Base-by-base conservation (phyloP, 2,113 vertebrate genomes). In the Gulo gulo region DNA sequence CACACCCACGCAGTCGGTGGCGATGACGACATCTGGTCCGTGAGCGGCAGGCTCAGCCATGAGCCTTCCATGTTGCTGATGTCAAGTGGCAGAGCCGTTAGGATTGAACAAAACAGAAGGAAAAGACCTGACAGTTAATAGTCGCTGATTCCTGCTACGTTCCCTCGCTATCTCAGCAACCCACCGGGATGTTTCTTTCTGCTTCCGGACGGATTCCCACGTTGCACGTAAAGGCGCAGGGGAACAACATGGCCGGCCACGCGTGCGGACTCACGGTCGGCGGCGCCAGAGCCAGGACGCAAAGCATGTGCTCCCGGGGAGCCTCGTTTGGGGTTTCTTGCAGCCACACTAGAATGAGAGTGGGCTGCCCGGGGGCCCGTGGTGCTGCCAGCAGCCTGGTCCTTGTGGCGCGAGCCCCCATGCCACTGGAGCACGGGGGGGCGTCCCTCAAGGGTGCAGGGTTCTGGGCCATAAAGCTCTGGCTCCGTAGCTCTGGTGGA, bases 341-440 rank as follows among this genome's bases (percentile, higher is more conserved):
- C 21, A 16, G 61, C 21, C 34, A 4, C 74, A 6, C 10, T 18
- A 2, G 55, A 20, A n/a, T n/a, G 10, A 10, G 29, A 20, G 4
- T 15, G 26, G 11, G 15, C 76, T 12, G 5, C 84, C 29, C 9
- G 8, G 65, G 23, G 0, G 4, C 8, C 6, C 1, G 2, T 0
- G 1, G 23, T 29, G 15, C 29, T 2, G 8, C 45, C 29, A 34
- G 47, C 9, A 11, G 1, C 55, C 12, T 7, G 29, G 55, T n/a
- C 59, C 87, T 61, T 31, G 3, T 24, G 39, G 4, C 1, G 21
- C 7, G 34, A 52, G 13, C 45, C 18, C 20, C 71, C 10, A 10
- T 3, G 45, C 29, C 76, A 2, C 42, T 1, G 3, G 29, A 52
- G 18, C 47, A 14, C 4, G 36, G 23, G 23, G 36, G 71, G 71